Evolutionary conservation across 2,888 invertebrate genomes (phyloP), one percentile per base, ranked within the genome.

Genomic region (Eupithecia exiguata): DNA sequence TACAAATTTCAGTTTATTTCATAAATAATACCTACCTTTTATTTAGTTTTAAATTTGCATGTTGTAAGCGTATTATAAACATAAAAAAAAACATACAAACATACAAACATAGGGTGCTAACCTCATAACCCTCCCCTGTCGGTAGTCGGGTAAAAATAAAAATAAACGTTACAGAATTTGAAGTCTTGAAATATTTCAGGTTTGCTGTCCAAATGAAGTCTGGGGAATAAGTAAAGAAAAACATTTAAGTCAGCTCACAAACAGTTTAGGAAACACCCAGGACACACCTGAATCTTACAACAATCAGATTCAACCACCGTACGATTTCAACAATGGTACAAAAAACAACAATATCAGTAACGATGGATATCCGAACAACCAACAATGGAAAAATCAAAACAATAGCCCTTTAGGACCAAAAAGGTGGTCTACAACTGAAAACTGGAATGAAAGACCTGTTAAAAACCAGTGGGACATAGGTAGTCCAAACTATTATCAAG

Each of bases 201-300:
- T 91, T 16, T 92, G 91, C 77, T 92, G 91, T 76, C 86, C 88
- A 7, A 83, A 82, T 72, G 83, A 82, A 46, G 72, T 86, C 70
- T 85, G 84, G 86, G 84, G 84, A 69, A 67, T 83, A 40, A 79
- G 80, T 72, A 70, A 40, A 36, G 18, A 16, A 74, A 21, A n/a
- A 63, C 14, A 6, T 10, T 74, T 53, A 35, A 73, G 43, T 66
- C 68, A 25, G 49, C 35, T 73, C 30, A 73, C 69, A 21, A 65
- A 36, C 18, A 35, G 53, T 68, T 69, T 21, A n/a, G 70, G 43
- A 10, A 75, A 69, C 38, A 30, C 38, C 14, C 62, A 68, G 4
- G 18, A 68, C 5, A 53, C 40, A 61, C 38, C 70, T 16, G 58
- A 25, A 58, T 58, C 21, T 25, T n/a, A 58, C 25, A 58, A 58